Percentiles rank a stretch among this genome's conserved stretches.
These are phyloP conservation scores for Chrysolina americana DNA, from an alignment of 2,888 invertebrate genomes.

Conservation along the genomic window DNA sequence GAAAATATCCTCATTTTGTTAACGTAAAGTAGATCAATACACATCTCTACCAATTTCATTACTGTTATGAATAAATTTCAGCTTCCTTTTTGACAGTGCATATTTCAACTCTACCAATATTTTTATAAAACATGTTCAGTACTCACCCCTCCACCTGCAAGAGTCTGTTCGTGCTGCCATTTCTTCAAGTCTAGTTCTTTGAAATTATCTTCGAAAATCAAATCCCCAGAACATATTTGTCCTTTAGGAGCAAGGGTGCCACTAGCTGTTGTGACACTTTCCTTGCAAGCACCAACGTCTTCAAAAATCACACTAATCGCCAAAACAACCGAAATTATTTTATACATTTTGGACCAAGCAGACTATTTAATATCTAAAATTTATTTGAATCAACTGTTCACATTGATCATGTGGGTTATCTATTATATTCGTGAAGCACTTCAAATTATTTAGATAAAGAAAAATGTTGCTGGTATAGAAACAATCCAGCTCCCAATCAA, in stretches of 20 bases:
- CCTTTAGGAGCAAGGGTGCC: slow-evolving; percentile 41
- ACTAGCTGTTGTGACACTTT: slow-evolving; percentile 42
- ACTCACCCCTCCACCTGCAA: slow-evolving; percentile 74
- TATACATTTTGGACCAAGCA: not conserved
- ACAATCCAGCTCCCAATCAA: not conserved
- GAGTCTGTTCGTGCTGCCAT: slow-evolving; percentile 79
- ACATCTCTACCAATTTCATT: too few species aligned
- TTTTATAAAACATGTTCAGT: too few species aligned
- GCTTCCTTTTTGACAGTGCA: too few species aligned
- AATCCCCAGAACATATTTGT: slow-evolving; percentile 71
- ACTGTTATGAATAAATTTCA: too few species aligned
- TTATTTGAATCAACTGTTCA: not conserved
- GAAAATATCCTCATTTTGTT: too few species aligned
- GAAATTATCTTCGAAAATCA: slow-evolving; percentile 78
- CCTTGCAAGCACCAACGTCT: not conserved
- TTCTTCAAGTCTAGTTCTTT: slow-evolving; percentile 73
- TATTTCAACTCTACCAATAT: too few species aligned
- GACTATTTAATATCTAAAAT: not conserved
- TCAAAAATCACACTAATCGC: not conserved
- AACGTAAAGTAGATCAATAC: too few species aligned
- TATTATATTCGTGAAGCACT: not conserved
- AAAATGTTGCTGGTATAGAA: not conserved
- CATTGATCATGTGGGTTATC: not conserved
- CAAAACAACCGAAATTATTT: not conserved
- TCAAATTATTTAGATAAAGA: not conserved